Conservation (phyloP, 2,888 invertebrate genomes). For the Maniola hyperantus region DNA sequence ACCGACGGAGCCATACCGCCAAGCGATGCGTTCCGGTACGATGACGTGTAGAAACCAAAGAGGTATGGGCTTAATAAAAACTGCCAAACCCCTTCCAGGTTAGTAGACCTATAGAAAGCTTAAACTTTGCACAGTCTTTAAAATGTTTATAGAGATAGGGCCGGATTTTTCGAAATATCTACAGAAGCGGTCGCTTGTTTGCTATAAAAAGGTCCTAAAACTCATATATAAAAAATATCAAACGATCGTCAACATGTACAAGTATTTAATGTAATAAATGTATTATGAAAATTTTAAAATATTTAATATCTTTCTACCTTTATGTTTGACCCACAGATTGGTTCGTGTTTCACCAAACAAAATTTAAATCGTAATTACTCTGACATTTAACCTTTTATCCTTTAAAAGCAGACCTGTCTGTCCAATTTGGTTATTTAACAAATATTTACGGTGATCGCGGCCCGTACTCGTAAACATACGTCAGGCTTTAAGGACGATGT, state of each 20-base stretch:
- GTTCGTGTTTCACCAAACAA: conserved; percentile 8
- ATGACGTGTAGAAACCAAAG: no score
- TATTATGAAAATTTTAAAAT: background rate
- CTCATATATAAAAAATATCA: background rate
- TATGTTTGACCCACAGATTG: conserved; percentile 7
- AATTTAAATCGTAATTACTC: conserved; percentile 26
- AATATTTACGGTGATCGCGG: conserved; percentile 64
- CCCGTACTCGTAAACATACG: conserved; percentile 62
- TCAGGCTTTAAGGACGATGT: conserved; percentile 66
- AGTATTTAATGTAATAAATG: background rate
- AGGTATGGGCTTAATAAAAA: no score
- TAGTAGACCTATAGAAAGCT: no score
- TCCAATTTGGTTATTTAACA: conserved; percentile 58
- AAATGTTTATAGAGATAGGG: no score
- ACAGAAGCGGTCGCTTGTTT: background rate
- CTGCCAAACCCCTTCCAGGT: no score
- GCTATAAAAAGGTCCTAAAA: background rate
- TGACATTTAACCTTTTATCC: conserved; percentile 48
- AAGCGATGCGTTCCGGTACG: no score
- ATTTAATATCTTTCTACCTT: background rate
- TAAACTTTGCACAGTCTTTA: no score
- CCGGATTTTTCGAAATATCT: no score
- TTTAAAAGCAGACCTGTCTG: conserved; percentile 50
- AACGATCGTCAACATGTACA: background rate
- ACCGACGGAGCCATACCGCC: no score